phyloP scores from a whole-genome alignment of 1,140 invertebrate genomes.

The honey bee (Apis mellifera) region DNA sequence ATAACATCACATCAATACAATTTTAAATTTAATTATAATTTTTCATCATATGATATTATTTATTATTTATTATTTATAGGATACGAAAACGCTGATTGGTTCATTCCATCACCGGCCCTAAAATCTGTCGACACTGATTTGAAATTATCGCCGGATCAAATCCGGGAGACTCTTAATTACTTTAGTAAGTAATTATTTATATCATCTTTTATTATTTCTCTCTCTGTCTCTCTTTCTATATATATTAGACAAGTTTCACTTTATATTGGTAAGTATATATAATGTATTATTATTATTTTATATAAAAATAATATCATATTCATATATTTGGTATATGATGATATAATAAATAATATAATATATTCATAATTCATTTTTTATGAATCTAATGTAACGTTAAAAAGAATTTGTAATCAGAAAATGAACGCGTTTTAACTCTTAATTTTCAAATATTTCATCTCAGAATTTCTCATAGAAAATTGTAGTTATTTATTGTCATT shows the following conservation, averaged over 20 bases:
- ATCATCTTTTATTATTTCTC: background rate
- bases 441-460: background rate
- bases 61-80: constrained; percentile 81
- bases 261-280: background rate
- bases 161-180: constrained; percentile 97
- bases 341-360: background rate
- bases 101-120: constrained; percentile 92
- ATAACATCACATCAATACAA: too few relatives aligned
- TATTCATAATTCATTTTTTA: too few relatives aligned
- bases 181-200: constrained; percentile 91
- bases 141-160: constrained; percentile 95
- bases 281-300: background rate
- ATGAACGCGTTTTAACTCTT: background rate
- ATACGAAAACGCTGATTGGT: constrained; percentile 97
- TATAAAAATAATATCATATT: background rate
- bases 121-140: constrained; percentile 88
- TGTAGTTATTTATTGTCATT: background rate
- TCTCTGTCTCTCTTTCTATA: background rate
- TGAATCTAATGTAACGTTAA: too few relatives aligned
- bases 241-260: background rate
- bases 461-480: background rate
- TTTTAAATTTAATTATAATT: background rate
- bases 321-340: background rate
- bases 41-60: too few relatives aligned
- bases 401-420: background rate